Conservation (phyloP, 2,888 invertebrate genomes). For the Drosophila longiperda region DNA sequence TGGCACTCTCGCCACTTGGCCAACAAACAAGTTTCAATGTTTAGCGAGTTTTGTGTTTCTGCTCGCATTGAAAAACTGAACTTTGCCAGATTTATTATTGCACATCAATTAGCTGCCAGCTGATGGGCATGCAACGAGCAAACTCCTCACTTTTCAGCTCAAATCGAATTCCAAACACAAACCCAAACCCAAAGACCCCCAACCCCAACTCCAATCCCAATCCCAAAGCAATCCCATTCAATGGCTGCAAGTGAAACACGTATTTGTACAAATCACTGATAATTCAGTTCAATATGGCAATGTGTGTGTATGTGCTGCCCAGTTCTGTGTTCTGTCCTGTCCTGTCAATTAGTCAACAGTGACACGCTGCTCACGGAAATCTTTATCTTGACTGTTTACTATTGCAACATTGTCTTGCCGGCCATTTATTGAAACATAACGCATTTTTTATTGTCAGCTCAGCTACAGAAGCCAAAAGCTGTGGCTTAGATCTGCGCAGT, state of each 20-base stretch:
- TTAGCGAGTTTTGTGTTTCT: neutral
- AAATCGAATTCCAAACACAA: neutral
- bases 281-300: constrained; percentile 68
- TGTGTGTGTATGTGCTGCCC: constrained; percentile 23
- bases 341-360: constrained; percentile 74
- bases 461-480: constrained; percentile 33
- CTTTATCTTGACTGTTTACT: constrained; percentile 68
- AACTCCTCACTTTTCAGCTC: neutral
- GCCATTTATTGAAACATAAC: constrained; percentile 78
- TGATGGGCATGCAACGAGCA: constrained; percentile 22
- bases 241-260: constrained; percentile 46
- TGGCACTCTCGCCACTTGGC: constrained; percentile 9
- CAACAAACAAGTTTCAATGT: constrained; percentile 31
- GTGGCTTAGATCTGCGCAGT: constrained; percentile 41
- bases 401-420: constrained; percentile 64
- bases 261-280: constrained; percentile 72
- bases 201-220: neutral
- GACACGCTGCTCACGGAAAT: constrained; percentile 57
- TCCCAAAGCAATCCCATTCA: neutral
- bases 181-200: neutral
- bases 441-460: constrained; percentile 75
- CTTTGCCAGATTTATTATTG: constrained; percentile 68
- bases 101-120: constrained; percentile 69
- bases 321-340: constrained; percentile 11
- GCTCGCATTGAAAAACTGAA: neutral